Conservation (phyloP, 1,140 invertebrate species). For the Chironomus tepperi region DNA sequence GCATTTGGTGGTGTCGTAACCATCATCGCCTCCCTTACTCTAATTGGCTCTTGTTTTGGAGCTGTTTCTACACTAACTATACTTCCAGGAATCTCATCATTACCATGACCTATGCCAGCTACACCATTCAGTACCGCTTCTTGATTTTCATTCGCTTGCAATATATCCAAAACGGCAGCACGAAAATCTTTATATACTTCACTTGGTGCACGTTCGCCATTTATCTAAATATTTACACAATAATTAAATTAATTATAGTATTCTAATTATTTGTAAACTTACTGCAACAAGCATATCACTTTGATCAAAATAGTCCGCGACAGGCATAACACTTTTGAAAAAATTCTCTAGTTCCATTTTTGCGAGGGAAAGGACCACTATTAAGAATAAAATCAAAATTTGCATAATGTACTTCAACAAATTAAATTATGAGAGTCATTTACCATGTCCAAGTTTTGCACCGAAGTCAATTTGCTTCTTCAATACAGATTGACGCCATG, state of each 20-base stretch:
- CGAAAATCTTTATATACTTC: slow-evolving; percentile 76
- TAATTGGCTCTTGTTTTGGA: slow-evolving; percentile 37
- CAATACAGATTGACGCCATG: slow-evolving; percentile 73
- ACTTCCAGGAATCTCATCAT: slow-evolving; percentile 48
- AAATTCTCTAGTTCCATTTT: slow-evolving; percentile 82
- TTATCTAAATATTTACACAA: slow-evolving; percentile 48
- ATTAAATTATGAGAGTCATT: background rate
- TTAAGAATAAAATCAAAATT: background rate
- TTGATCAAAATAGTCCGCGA: slow-evolving; percentile 82
- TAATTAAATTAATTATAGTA: slow-evolving; percentile 25
- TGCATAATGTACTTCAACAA: background rate
- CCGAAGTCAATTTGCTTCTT: slow-evolving; percentile 84
- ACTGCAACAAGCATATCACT: slow-evolving; percentile 58
- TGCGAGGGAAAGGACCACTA: slow-evolving; percentile 69
- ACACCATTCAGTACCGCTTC: slow-evolving; percentile 49
- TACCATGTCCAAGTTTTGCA: slow-evolving; percentile 65
- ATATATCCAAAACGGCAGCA: slow-evolving; percentile 58
- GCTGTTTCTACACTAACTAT: slow-evolving; percentile 48
- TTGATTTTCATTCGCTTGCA: slow-evolving; percentile 54
- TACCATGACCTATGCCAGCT: slow-evolving; percentile 44
- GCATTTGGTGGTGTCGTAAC: slow-evolving; percentile 28
- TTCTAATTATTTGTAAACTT: slow-evolving; percentile 34
- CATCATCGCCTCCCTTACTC: slow-evolving; percentile 35
- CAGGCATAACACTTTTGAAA: slow-evolving; percentile 79
- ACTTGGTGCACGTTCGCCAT: slow-evolving; percentile 70